Base-by-base conservation (phyloP, 2,888 invertebrate species). In the Psococerastis gibbosa region DNA sequence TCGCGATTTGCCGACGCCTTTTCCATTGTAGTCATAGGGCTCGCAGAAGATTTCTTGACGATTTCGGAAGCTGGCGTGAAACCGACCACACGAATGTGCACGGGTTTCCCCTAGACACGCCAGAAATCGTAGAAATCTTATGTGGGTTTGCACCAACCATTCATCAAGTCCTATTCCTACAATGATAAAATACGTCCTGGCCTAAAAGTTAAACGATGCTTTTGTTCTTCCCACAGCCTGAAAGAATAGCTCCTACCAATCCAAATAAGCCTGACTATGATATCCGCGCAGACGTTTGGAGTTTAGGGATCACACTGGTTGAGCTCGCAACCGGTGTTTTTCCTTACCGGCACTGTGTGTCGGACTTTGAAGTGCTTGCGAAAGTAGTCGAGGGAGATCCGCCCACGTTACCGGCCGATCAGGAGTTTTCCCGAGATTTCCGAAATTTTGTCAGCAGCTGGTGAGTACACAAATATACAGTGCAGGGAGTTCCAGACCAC, bases 241-340 rank as follows among this genome's bases (percentile, higher is more conserved):
- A 98, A 67, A 72, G 97, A 54, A 95, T 97, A 63, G 92, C 94
- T 63, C 84, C 85, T 35, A 84, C 87, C 18, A 83, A 88, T 62
- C 92, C 92, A 18, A 75, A 77, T 48, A 78, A 84, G 59, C 92
- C 91, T 43, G 89, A 92, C 65, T 98, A 98, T 63, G 98, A 98
- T 66, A 92, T 98, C 58, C 74, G 98, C 54, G 97, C 98, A 16
- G 98, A 99, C 66, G 97, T 99, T 42, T 98, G 98, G 98, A 94
- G 94, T 51, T 69, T 98, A 52, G 98, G 98, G 52, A 94, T 91
- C 56, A 89, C 89, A 44, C 69, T 91, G 46, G 88, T 98, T 43
- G 98, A 98, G 69, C 69, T 98, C 56, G 98, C 97, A 35, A 92
- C 92, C 11, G 97, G 94, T 43, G 78, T 81, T 52, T 95, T 94